Base-by-base conservation (phyloP, 2,113 vertebrate genomes). In the Burhinus bistriatus region DNA sequence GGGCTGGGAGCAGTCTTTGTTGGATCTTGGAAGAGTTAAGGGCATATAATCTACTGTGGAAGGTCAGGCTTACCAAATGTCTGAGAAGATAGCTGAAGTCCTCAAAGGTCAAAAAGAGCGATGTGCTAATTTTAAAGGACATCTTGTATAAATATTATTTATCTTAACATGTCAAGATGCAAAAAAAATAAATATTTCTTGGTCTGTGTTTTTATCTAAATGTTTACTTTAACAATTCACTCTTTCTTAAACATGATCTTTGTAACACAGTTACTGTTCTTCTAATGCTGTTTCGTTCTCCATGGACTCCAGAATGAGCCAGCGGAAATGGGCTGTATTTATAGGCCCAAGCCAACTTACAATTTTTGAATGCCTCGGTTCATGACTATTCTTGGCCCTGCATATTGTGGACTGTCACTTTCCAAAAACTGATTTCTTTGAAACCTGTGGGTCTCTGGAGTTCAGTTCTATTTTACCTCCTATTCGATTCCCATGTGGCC, bases 1-100 rank as follows among this genome's bases (percentile, higher is more conserved):
- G 26, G 14, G 20, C 38, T 51, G 21, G 66, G 23, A 77, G 12
- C n/a, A 61, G 51, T 65, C 83, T 96, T 89, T 87, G 76, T 89
- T 95, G 95, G 83, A 82, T 91, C 47, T 87, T 83, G 80, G 61
- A 93, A 84, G 77, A 97, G 69, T 92, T 94, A 77, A 97, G 71
- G 82, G 51, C 57, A 47, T 91, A 54, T 69, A 79, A 72, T 81
- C 55, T 70, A 83, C 71, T 72, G 57, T 4, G 12, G 75, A 94
- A 95, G 61, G 59, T 64, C 66, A 89, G 73, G 54, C 34, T 97
- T 81, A 65, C 40, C 58, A 91, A 92, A 83, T 76, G 45, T 44
- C 55, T 93, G 71, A 96, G 87, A 57, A 64, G 47, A 68, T 71
- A 83, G 71, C 49, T 78, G 68, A 73, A 95, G 73, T 89, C 97